Percentiles rank a stretch among this genome's conserved stretches.
phyloP scores from a whole-genome alignment of 2,888 invertebrate species.

The Trypoxylon attenuatum region DNA sequence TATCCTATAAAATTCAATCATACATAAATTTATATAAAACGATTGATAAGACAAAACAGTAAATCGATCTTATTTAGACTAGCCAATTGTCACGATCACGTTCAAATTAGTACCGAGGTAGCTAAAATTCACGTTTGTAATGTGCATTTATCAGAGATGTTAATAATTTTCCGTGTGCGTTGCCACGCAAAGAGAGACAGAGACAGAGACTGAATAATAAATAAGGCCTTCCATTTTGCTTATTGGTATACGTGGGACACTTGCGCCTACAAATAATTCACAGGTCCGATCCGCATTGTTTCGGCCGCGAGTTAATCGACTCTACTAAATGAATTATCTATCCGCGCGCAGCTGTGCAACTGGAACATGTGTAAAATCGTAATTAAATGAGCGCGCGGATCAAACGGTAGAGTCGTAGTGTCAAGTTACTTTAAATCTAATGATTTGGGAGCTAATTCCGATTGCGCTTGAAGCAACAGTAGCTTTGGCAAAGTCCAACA shows the following conservation, averaged over 20 bases:
- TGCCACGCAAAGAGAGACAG: constrained; percentile 25
- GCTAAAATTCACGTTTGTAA: constrained; percentile 23
- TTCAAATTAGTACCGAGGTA: constrained; percentile 25
- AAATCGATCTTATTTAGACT: constrained; percentile 38
- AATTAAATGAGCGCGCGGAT: constrained; percentile 24
- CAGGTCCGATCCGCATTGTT: constrained; percentile 10
- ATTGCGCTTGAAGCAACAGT: too few species aligned
- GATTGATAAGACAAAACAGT: constrained; percentile 31
- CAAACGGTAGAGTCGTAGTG: constrained; percentile 1
- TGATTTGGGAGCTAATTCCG: too few species aligned
- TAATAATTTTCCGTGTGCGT: constrained; percentile 44
- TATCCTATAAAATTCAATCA: too few species aligned
- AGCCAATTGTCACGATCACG: constrained; percentile 13
- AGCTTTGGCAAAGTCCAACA: too few species aligned
- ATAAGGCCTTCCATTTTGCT: constrained; percentile 34
- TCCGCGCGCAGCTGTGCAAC: not conserved
- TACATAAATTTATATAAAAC: too few species aligned
- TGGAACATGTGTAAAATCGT: constrained; percentile 3
- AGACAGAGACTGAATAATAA: constrained; percentile 43
- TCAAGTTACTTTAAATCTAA: too few species aligned
- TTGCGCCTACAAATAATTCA: constrained; percentile 38
- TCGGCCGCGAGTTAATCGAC: constrained; percentile 29
- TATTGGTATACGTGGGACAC: constrained; percentile 17
- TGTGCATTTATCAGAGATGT: constrained; percentile 35
- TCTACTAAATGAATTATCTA: constrained; percentile 27